A percentile compares a stretch with the other conserved stretches of the same genome.
phyloP scores from a whole-genome alignment of 2,888 invertebrate genomes.

The Entomobrya proxima region DNA sequence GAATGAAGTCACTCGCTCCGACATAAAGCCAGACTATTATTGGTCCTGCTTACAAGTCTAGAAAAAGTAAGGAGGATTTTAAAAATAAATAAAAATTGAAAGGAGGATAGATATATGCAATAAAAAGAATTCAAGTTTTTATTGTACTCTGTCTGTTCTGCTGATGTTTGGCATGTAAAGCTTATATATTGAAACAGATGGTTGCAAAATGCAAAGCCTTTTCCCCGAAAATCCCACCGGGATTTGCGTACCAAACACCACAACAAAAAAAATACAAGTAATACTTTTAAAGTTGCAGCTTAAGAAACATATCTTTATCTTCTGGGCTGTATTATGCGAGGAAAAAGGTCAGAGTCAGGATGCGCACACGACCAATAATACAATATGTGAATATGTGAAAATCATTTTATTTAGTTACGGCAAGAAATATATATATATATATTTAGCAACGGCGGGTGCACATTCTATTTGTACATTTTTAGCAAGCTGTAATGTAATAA shows the following conservation, averaged over 20 bases:
- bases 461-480: too few relatives aligned
- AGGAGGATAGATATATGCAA: neutral
- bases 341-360: slow-evolving; percentile 21
- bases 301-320: neutral
- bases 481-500: neutral
- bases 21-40: neutral
- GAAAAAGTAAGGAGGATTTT: slow-evolving; percentile 6
- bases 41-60: neutral
- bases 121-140: neutral
- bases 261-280: neutral
- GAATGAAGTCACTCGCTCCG: neutral
- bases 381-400: neutral
- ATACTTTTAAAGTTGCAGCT: neutral
- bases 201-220: slow-evolving; percentile 6
- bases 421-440: neutral
- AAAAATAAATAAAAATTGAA: slow-evolving; percentile 13
- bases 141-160: neutral
- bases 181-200: slow-evolving; percentile 18
- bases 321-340: too few relatives aligned
- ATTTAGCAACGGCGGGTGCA: neutral
- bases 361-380: too few relatives aligned
- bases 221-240: neutral
- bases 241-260: neutral
- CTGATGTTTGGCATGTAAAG: neutral
- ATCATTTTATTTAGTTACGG: slow-evolving; percentile 22